Percentiles rank a stretch among this genome's conserved stretches.
These are phyloP conservation scores for Agrochola lota DNA, from an alignment of 2,888 invertebrate species.

Conservation along the genomic window DNA sequence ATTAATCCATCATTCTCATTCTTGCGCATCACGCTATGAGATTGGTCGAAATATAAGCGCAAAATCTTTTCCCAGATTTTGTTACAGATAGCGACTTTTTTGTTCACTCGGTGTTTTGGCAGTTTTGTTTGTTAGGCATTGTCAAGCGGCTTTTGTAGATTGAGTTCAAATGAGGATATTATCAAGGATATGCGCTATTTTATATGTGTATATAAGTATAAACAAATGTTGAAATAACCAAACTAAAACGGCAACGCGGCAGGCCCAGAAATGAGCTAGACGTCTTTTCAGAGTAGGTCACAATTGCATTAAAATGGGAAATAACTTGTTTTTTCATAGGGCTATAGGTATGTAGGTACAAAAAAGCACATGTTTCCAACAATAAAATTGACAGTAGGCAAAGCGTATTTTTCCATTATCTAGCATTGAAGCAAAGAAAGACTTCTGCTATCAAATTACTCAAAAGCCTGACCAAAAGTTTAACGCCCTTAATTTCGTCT, in stretches of 20 bases:
- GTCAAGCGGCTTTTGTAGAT: neutral
- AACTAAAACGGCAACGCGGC: neutral
- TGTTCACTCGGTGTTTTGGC: neutral
- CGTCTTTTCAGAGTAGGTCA: too few species aligned
- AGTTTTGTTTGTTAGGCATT: neutral
- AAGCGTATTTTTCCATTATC: neutral
- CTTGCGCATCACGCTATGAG: conserved; percentile 49
- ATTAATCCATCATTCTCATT: conserved; percentile 71
- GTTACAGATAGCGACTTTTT: neutral
- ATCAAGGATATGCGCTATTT: neutral
- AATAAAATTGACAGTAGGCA: too few species aligned
- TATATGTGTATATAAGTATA: neutral
- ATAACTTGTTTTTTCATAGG: too few species aligned
- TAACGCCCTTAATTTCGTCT: neutral
- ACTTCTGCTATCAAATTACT: neutral
- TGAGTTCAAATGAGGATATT: neutral
- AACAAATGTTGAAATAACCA: neutral
- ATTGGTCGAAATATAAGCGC: conserved; percentile 52
- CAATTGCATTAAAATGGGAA: too few species aligned
- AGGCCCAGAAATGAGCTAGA: too few species aligned
- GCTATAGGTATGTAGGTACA: neutral
- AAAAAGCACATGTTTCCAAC: neutral
- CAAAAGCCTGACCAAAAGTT: too few species aligned
- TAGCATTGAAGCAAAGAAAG: neutral
- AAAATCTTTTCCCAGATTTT: conserved; percentile 42